A percentile compares a stretch with the other conserved stretches of the same genome.
Evolutionary conservation across 2,797 vertebrate genomes (phyloP).

Genomic region (Threskiornis aethiopicus): DNA sequence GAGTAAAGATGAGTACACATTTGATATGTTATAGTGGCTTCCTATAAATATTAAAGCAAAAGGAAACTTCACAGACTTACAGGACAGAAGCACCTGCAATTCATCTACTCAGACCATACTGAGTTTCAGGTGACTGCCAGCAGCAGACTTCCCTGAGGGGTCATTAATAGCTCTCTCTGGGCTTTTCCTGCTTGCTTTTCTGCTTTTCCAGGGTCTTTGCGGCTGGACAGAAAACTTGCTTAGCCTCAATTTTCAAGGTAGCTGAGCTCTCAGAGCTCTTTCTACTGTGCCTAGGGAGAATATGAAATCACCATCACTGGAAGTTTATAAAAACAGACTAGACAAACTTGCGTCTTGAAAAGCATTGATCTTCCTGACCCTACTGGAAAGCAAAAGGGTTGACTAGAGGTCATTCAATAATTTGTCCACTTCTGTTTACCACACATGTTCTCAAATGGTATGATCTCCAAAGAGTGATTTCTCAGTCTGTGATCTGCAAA

Average conservation of each 20-base stretch:
- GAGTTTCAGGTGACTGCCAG: conserved; percentile 8
- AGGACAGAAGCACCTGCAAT: conserved; percentile 27
- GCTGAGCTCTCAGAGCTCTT: background rate
- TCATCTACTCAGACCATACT: background rate
- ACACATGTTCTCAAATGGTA: background rate
- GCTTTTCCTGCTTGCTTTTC: background rate
- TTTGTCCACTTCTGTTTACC: background rate
- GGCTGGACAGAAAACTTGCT: background rate
- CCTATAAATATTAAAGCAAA: conserved; percentile 62
- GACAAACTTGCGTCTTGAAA: background rate
- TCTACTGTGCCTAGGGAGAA: background rate
- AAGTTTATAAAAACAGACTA: background rate
- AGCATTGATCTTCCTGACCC: background rate
- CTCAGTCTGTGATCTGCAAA: background rate
- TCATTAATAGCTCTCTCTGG: background rate
- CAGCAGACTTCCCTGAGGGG: background rate
- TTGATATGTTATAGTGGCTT: conserved; percentile 55
- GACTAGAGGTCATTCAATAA: background rate
- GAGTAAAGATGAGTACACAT: conserved; percentile 40
- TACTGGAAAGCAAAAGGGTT: background rate
- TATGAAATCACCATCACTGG: background rate
- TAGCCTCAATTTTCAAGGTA: background rate
- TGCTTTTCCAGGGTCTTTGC: background rate
- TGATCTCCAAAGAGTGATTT: background rate
- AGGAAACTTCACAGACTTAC: conserved; percentile 35